phyloP scores from a whole-genome alignment of 2,888 invertebrate species.

The Xanthia icteritia region DNA sequence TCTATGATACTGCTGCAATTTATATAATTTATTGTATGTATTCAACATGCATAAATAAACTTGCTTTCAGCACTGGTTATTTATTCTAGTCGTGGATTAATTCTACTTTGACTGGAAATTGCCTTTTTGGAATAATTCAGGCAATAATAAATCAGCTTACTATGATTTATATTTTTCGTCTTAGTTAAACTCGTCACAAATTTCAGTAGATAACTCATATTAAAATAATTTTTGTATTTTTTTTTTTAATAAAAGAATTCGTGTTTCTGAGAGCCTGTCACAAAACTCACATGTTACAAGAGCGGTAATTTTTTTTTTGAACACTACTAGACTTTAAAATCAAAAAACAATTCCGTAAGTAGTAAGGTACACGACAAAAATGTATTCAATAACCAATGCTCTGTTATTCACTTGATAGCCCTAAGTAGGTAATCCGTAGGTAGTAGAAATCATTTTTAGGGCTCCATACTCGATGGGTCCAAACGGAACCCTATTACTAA shows the following conservation, averaged over 20 bases:
- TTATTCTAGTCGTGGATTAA: not conserved
- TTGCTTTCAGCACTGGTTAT: not conserved
- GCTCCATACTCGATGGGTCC: too few species aligned
- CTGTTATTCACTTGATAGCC: not conserved
- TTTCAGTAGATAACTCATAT: too few species aligned
- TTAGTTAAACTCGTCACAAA: not conserved
- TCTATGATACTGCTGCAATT: not conserved
- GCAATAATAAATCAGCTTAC: too few species aligned
- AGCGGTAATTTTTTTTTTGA: not conserved
- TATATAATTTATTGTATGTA: not conserved
- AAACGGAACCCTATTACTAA: too few species aligned
- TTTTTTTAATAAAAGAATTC: too few species aligned
- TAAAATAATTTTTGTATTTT: too few species aligned
- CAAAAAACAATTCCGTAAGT: not conserved
- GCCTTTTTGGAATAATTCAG: not conserved
- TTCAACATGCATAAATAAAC: not conserved
- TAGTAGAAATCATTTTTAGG: not conserved
- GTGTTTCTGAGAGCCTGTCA: too few species aligned
- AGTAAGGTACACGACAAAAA: not conserved
- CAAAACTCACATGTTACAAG: not conserved
- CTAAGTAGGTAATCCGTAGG: not conserved
- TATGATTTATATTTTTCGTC: not conserved
- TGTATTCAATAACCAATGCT: not conserved
- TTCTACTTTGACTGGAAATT: not conserved
- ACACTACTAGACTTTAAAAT: too few species aligned